Evolutionary conservation across 2,113 vertebrate genomes (phyloP).

Genomic region (Oceanodroma tethys): DNA sequence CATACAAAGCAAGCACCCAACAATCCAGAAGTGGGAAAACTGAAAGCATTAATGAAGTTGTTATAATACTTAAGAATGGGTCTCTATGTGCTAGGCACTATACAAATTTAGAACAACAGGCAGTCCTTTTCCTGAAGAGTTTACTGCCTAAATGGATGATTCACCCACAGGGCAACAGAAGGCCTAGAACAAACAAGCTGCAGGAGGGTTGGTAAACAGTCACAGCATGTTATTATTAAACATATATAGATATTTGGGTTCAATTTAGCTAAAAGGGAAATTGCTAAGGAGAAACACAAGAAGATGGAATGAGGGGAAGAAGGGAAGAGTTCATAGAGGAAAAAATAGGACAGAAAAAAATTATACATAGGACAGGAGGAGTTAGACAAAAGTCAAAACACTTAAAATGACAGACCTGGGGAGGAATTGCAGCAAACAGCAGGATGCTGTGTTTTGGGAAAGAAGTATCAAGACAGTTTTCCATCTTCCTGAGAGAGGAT

Average conservation of each 20-base stretch:
- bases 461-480: background rate
- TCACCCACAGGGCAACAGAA: constrained; percentile 2
- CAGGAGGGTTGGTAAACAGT: background rate
- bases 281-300: background rate
- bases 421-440: background rate
- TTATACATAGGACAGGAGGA: background rate
- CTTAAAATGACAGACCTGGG: background rate
- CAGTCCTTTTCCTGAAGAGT: background rate
- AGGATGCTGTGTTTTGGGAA: accelerated
- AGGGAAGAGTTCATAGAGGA: background rate
- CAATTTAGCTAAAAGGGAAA: background rate
- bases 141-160: background rate
- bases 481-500: background rate
- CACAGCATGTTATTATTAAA: background rate
- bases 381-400: background rate
- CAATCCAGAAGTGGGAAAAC: background rate
- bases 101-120: background rate
- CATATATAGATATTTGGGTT: background rate
- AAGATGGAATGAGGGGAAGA: background rate
- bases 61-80: background rate
- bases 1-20: background rate
- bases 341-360: background rate
- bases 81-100: background rate
- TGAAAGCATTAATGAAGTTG: background rate
- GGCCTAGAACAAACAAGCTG: background rate